Base-by-base conservation (phyloP, 2,888 invertebrate genomes). In the Drosophila austrosaltans region DNA sequence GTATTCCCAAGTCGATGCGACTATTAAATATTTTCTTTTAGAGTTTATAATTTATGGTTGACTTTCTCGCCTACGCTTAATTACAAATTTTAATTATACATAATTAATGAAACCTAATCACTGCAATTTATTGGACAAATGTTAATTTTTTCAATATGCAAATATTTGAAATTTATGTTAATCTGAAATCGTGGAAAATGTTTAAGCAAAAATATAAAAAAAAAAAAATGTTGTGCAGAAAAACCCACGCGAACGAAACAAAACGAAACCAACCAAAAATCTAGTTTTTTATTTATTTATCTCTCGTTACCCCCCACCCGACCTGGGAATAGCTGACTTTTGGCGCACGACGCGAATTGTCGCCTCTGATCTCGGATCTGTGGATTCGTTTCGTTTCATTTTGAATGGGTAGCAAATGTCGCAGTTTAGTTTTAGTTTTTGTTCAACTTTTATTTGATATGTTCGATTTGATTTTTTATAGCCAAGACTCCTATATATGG, bases 71-170 rank as follows among this genome's bases (percentile, higher is more conserved):
- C 70, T 54, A 66, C 65, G 56, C 72, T 78, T 72, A 77, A 72
- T 79, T 77, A 70, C 69, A 66, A 60, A 60, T 61, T 53, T 65
- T 71, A 69, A 73, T 78, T 73, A 66, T 69, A 73, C 63, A 71
- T 71, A 76, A 84, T 75, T 81, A 69, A 73, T 66, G 48, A 73
- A 66, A 72, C 42, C 32, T 22, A 30, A 56, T 42, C 63, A 66
- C 53, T 42, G 48, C 61, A 74, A 69, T 36, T 25, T 69, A 68
- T 63, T 67, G 65, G 81, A 71, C 71, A 76, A 69, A 75, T 56
- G 56, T 56, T 56, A 56, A 32, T 56, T 56, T 56, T 2, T 4
- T 54, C 7, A 48, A 48, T 48, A 48, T 48, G 48, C 48, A 48
- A 48, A 48, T 48, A 48, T 25, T 48, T 48, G 10, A 48, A 48